phyloP scores from a whole-genome alignment of 2,888 invertebrate species.

The Tinea trinotella region DNA sequence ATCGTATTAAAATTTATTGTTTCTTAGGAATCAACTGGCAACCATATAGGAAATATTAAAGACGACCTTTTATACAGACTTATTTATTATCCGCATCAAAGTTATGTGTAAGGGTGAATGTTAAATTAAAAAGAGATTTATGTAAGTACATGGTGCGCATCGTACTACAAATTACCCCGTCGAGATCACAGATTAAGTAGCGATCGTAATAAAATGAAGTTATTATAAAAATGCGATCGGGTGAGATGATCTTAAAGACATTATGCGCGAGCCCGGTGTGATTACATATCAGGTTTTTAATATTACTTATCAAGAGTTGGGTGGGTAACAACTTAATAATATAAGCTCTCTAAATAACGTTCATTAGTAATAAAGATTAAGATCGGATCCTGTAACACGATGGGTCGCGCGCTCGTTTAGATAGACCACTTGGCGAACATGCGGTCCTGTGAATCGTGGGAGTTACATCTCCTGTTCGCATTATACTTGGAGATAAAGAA shows the following conservation, averaged over 20 bases:
- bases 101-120: not conserved
- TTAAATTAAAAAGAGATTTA: conserved; percentile 9
- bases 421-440: not conserved
- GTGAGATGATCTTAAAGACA: not conserved
- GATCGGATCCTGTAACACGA: conserved; percentile 22
- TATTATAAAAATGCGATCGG: conserved; percentile 14
- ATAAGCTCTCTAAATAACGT: conserved; percentile 36
- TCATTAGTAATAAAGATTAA: conserved; percentile 38
- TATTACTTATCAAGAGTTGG: conserved; percentile 20
- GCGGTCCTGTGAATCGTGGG: conserved; percentile 4
- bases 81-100: not conserved
- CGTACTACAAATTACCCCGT: conserved; percentile 6
- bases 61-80: not conserved
- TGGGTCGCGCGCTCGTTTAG: conserved; percentile 15
- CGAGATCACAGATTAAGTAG: conserved; percentile 13
- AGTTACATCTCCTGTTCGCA: not conserved
- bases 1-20: conserved; percentile 1
- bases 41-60: not conserved
- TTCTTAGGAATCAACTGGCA: not conserved
- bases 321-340: conserved; percentile 25
- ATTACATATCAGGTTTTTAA: conserved; percentile 12
- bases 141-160: not conserved
- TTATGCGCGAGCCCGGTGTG: conserved; percentile 1
- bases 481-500: conserved; percentile 4
- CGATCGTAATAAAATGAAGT: conserved; percentile 14